Conservation (phyloP, 2,113 vertebrate species). For the Melanerpes aurifrons region DNA sequence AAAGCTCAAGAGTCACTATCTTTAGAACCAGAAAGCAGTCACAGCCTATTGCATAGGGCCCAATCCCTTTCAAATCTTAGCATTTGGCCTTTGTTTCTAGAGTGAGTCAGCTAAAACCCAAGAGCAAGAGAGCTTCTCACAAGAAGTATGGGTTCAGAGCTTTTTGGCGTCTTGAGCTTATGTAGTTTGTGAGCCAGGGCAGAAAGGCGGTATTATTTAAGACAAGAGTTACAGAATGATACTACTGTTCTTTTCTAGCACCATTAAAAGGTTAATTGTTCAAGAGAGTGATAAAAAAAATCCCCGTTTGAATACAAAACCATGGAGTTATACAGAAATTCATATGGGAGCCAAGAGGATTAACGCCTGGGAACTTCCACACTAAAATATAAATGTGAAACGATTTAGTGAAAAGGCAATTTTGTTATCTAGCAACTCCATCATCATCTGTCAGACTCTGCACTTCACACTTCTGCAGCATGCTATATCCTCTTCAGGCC, state of each 20-base stretch:
- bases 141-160: neutral
- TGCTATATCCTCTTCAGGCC: neutral
- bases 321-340: neutral
- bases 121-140: neutral
- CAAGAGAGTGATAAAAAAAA: neutral
- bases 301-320: neutral
- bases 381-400: neutral
- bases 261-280: neutral
- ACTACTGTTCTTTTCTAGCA: neutral
- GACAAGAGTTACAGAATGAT: neutral
- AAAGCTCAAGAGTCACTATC: neutral
- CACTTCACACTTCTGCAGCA: neutral
- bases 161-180: neutral
- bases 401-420: neutral
- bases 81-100: neutral
- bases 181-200: neutral
- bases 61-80: neutral
- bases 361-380: neutral
- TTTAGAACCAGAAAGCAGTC: neutral
- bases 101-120: neutral
- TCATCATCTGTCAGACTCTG: neutral
- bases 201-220: neutral
- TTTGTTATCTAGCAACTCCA: neutral
- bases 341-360: fast-evolving
- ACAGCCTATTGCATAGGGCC: neutral